These are phyloP conservation scores for Drosophila parabipectinata DNA, from an alignment of 1,140 invertebrate species.

Conservation along the genomic window DNA sequence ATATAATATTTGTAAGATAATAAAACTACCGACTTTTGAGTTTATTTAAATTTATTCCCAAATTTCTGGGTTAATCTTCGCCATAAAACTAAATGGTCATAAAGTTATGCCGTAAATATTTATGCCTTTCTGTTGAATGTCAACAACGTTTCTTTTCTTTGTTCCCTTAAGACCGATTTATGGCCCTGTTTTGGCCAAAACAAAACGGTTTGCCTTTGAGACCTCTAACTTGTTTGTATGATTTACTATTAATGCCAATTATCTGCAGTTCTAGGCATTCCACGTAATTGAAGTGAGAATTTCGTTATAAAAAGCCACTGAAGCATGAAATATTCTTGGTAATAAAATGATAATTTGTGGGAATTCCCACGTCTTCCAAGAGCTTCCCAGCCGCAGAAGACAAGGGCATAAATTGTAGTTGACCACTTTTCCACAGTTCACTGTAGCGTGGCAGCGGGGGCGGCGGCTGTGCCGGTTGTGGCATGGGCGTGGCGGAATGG, in stretches of 20 bases:
- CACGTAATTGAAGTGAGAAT: constrained; percentile 41
- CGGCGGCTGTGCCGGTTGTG: background rate
- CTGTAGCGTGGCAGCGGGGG: constrained; percentile 44
- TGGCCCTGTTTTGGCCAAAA: constrained; percentile 13
- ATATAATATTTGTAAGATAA: background rate
- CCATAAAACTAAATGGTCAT: constrained; percentile 35
- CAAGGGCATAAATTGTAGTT: constrained; percentile 35
- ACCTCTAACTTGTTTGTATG: background rate
- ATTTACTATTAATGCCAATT: constrained; percentile 19
- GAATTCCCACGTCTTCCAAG: constrained; percentile 19
- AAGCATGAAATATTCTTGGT: constrained; percentile 21
- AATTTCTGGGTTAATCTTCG: background rate
- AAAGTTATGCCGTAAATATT: constrained; percentile 19
- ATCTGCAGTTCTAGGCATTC: constrained; percentile 7
- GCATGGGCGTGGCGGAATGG: constrained; percentile 43
- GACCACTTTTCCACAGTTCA: constrained; percentile 47
- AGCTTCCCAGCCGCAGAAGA: constrained; percentile 35
- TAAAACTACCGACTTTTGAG: background rate
- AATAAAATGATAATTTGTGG: constrained; percentile 23
- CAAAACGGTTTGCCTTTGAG: constrained; percentile 7
- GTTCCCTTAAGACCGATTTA: constrained; percentile 3
- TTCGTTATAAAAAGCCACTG: constrained; percentile 24
- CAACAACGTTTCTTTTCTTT: constrained; percentile 18
- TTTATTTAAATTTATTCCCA: constrained; percentile 25
- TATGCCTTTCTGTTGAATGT: constrained; percentile 13